These are phyloP conservation scores for Euplagia quadripunctaria DNA, from an alignment of 2,888 invertebrate species.

Conservation along the genomic window DNA sequence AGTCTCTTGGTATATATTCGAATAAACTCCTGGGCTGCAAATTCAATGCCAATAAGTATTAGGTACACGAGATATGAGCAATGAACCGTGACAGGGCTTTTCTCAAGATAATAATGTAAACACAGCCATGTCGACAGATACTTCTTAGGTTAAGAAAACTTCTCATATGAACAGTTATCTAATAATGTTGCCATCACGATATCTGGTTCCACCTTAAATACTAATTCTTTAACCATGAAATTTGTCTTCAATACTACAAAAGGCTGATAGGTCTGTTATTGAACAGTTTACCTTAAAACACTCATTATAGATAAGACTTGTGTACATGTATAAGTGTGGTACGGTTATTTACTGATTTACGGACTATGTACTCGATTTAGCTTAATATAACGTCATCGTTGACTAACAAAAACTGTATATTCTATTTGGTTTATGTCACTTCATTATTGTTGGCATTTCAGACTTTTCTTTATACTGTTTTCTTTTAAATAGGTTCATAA, in stretches of 20 bases:
- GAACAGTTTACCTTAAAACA: conserved; percentile 9
- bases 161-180: no score
- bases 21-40: no score
- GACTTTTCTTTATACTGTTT: neutral
- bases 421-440: neutral
- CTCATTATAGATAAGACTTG: conserved; percentile 34
- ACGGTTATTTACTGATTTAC: conserved; percentile 30
- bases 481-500: no score
- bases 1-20: no score
- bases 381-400: conserved; percentile 1
- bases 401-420: neutral
- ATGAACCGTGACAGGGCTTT: no score
- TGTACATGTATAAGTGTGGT: conserved; percentile 11
- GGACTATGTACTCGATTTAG: conserved; percentile 6
- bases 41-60: no score
- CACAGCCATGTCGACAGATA: no score
- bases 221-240: neutral
- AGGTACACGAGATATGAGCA: no score
- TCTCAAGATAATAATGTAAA: no score
- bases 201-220: no score
- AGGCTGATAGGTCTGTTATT: neutral
- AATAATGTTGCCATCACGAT: no score
- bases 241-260: neutral
- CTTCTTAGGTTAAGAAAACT: no score
- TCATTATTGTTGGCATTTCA: neutral